phyloP scores from a whole-genome alignment of 2,888 invertebrate genomes.

The Stramonita haemastoma region DNA sequence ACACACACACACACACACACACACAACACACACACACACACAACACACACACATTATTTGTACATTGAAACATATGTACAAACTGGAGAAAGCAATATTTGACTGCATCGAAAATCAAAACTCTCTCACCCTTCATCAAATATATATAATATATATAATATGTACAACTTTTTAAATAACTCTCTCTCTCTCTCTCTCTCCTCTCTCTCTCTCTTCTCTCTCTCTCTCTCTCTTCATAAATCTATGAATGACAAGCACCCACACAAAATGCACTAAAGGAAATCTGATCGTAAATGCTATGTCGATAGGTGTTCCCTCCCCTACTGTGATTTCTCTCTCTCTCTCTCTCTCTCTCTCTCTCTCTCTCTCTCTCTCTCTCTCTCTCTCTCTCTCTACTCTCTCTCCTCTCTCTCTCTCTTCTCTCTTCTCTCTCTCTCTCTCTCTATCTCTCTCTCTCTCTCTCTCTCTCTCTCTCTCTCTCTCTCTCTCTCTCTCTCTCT shows the following conservation, averaged over 20 bases:
- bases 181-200: not conserved
- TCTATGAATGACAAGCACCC: not conserved
- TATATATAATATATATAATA: not conserved
- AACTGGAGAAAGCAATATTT: too few species aligned
- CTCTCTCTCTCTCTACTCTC: not conserved
- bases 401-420: not conserved
- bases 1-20: too few species aligned
- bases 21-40: too few species aligned
- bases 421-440: not conserved
- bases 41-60: too few species aligned
- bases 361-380: constrained; percentile 7
- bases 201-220: not conserved
- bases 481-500: not conserved
- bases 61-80: too few species aligned
- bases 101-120: not conserved
- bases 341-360: not conserved
- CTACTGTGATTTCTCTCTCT: not conserved
- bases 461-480: not conserved
- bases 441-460: not conserved
- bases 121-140: not conserved
- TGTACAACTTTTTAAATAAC: not conserved
- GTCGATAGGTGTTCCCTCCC: not conserved
- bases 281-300: not conserved
- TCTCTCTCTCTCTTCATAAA: not conserved
- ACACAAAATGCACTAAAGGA: not conserved